Conservation (phyloP, 1,140 invertebrate species). For the Drosophila lacertosa region DNA sequence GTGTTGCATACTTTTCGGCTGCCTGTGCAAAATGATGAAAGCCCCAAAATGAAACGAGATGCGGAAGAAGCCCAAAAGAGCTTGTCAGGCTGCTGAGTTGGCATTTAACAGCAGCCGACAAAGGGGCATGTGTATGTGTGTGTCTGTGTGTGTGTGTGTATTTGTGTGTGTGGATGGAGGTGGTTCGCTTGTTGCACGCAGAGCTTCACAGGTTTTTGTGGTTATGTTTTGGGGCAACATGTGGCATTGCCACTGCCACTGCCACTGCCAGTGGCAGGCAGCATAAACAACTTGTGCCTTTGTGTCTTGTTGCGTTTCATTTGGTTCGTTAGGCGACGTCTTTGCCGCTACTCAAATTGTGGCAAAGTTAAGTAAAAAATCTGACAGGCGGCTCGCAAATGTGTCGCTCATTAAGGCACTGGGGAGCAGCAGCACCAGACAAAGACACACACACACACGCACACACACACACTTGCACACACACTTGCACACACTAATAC, state of each 20-base stretch:
- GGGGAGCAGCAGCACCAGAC: not conserved
- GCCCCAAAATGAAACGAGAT: conserved; percentile 13
- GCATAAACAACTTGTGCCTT: conserved; percentile 6
- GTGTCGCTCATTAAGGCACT: conserved; percentile 32
- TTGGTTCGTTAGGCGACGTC: conserved; percentile 23
- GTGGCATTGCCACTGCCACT: conserved; percentile 17
- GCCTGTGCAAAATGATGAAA: conserved; percentile 13
- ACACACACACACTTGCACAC: not conserved
- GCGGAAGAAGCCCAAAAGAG: not conserved
- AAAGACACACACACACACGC: conserved; percentile 13
- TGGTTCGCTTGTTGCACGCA: conserved; percentile 28
- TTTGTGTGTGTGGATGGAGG: conserved; percentile 1
- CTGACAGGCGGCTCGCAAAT: conserved; percentile 32
- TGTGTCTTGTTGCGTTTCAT: conserved; percentile 26
- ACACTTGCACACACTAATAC: too few species aligned
- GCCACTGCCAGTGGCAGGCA: too few species aligned
- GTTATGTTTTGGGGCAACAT: conserved; percentile 26
- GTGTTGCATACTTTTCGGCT: conserved; percentile 62
- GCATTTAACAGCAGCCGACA: conserved; percentile 8
- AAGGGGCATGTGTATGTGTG: not conserved
- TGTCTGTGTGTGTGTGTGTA: conserved; percentile 1
- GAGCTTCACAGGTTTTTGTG: conserved; percentile 12
- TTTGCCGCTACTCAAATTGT: conserved; percentile 25
- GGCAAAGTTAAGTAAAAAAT: conserved; percentile 35
- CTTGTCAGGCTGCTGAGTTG: conserved; percentile 30